Base-by-base conservation (phyloP, 2,797 vertebrate genomes). In the Loriculus beryllinus region DNA sequence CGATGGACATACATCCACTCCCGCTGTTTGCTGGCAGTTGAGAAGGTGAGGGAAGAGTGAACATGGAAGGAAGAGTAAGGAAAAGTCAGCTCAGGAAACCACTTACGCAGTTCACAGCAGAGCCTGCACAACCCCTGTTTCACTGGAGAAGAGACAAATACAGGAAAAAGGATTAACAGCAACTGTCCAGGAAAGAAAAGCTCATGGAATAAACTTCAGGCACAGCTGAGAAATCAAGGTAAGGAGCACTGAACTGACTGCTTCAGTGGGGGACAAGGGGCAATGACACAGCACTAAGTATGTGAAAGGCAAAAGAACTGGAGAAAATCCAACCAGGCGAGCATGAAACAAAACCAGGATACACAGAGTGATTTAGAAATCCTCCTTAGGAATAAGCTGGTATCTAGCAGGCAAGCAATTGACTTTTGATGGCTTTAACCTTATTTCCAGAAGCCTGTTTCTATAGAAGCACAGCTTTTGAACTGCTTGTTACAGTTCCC, bases 131-230 rank as follows among this genome's bases (percentile, higher is more conserved):
- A 90, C 59, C 35, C 63, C 31, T n/a, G 1, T 67, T 65, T 68
- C 42, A 86, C 54, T 72, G 39, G 56, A 91, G n/a, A 79, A 51
- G 78, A 63, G 64, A 84, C 60, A 90, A 82, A 90, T n/a, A 82
- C 64, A 91, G 71, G 68, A 85, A 82, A 91, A 87, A 75, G 17
- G 64, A 82, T 77, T 78, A 93, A 92, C 54, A 80, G 88, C 72
- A 94, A 82, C 25, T 7, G 8, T 16, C 62, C 18, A 65, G 56
- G 48, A 5, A 15, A 69, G 62, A 68, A 59, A 33, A 43, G 21
- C 15, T 80, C 79, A 63, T 35, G 52, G n/a, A 77, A 82, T 15
- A 82, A 90, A 54, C 33, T 69, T 67, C 43, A 63, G 49, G 14
- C 37, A 70, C 48, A 60, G 71, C 28, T 62, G 57, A 93, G 49